These are phyloP conservation scores for Seira sanloemensis DNA, from an alignment of 2,888 invertebrate genomes.

Conservation along the genomic window DNA sequence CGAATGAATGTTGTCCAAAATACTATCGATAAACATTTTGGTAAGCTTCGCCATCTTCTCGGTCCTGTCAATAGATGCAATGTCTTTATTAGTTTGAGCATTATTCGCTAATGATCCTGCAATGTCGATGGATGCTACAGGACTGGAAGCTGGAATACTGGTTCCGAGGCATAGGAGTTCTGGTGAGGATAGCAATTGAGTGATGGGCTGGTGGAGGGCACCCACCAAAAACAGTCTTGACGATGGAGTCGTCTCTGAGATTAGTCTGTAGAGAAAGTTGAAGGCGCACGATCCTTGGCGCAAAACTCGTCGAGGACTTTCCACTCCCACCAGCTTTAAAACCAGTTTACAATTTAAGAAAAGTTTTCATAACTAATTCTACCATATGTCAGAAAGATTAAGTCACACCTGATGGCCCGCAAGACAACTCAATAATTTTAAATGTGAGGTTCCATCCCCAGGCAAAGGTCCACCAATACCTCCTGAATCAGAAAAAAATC, in stretches of 20 bases:
- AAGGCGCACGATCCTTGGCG: conserved; percentile 92
- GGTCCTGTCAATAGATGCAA: conserved; percentile 69
- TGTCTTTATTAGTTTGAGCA: conserved; percentile 65
- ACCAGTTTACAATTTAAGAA: neutral
- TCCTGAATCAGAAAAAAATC: conserved; percentile 46
- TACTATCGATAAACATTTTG: conserved; percentile 87
- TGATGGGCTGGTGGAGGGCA: conserved; percentile 92
- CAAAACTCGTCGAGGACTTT: conserved; percentile 80
- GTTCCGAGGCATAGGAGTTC: conserved; percentile 69
- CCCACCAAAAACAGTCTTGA: conserved; percentile 95
- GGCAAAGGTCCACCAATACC: conserved; percentile 72
- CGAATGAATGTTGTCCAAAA: conserved; percentile 89
- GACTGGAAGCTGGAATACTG: conserved; percentile 62
- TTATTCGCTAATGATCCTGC: conserved; percentile 48
- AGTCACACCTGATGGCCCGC: conserved; percentile 68
- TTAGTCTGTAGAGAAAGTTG: conserved; percentile 88
- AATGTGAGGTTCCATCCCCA: conserved; percentile 69
- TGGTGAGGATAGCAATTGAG: conserved; percentile 82
- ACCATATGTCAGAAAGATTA: neutral
- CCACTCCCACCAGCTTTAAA: conserved; percentile 68
- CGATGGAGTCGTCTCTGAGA: conserved; percentile 92
- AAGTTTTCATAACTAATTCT: neutral
- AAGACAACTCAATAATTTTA: conserved; percentile 69
- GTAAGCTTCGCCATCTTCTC: conserved; percentile 83
- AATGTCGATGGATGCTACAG: conserved; percentile 57